Conservation (phyloP, 2,113 vertebrate genomes). For the Arizona elegans region DNA sequence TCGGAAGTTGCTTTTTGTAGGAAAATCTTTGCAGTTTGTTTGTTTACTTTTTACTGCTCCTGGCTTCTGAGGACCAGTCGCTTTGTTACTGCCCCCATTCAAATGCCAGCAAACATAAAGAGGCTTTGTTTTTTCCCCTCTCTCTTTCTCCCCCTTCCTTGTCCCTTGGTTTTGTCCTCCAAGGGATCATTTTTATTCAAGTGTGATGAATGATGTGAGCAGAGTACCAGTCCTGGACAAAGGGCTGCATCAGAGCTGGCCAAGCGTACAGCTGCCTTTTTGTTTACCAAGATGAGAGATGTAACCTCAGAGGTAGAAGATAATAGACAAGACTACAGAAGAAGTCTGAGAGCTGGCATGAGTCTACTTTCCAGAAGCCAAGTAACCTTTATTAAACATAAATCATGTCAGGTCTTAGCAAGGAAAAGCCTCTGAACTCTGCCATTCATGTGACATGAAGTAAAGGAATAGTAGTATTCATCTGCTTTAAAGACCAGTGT, state of each 20-base stretch:
- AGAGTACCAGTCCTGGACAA: constrained; percentile 54
- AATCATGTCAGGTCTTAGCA: constrained; percentile 52
- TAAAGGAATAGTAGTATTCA: constrained; percentile 29
- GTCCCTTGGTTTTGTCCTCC: constrained; percentile 29
- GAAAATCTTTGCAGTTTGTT: constrained; percentile 32
- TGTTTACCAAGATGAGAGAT: constrained; percentile 54
- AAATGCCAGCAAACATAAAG: constrained; percentile 55
- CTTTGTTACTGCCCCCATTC: constrained; percentile 54
- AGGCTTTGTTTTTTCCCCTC: constrained; percentile 14
- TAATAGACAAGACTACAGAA: constrained; percentile 44
- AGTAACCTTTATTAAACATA: constrained; percentile 61
- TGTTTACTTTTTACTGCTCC: constrained; percentile 53
- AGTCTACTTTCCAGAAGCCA: constrained; percentile 50
- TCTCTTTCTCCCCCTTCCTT: neutral
- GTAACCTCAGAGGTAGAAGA: constrained; percentile 53
- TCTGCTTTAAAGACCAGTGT: constrained; percentile 30
- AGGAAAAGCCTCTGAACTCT: constrained; percentile 45
- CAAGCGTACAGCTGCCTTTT: constrained; percentile 67
- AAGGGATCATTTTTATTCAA: constrained; percentile 68
- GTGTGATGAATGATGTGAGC: constrained; percentile 60
- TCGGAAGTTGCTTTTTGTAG: neutral
- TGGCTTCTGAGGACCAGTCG: constrained; percentile 48
- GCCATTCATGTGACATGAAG: constrained; percentile 45
- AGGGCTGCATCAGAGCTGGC: constrained; percentile 56
- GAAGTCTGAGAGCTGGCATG: constrained; percentile 61